phyloP scores from a whole-genome alignment of 2,113 vertebrate species.

The Gambusia holbrooki region DNA sequence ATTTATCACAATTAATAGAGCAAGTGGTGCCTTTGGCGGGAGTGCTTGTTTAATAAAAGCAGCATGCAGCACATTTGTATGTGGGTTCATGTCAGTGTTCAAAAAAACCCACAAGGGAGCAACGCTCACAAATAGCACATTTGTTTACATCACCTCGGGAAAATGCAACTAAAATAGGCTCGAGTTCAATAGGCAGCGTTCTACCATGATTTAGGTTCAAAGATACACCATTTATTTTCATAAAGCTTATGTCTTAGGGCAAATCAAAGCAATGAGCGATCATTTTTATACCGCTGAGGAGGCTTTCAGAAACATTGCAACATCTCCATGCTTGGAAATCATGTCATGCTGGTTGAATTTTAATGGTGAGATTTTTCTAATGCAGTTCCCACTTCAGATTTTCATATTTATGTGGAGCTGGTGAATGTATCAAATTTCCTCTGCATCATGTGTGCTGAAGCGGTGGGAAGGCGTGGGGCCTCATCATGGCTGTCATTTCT shows the following conservation, averaged over 20 bases:
- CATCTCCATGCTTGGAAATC: slow-evolving; percentile 32
- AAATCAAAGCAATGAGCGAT: slow-evolving; percentile 31
- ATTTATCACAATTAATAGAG: slow-evolving; percentile 39
- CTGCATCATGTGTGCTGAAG: slow-evolving; percentile 8
- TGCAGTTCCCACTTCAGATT: slow-evolving; percentile 19
- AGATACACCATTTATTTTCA: slow-evolving; percentile 46
- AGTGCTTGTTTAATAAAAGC: slow-evolving; percentile 33
- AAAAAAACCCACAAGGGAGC: slow-evolving; percentile 23
- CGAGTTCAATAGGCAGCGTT: slow-evolving; percentile 30
- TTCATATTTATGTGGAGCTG: slow-evolving; percentile 42
- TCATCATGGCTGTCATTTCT: slow-evolving; percentile 1
- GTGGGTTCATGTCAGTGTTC: slow-evolving; percentile 22
- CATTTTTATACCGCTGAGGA: slow-evolving; percentile 21
- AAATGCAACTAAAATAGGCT: slow-evolving; percentile 44
- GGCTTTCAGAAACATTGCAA: slow-evolving; percentile 37
- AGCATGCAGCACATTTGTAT: slow-evolving; percentile 15
- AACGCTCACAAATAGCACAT: slow-evolving; percentile 29
- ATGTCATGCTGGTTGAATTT: slow-evolving; percentile 37
- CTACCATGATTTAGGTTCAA: slow-evolving; percentile 36
- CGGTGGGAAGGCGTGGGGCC: not conserved
- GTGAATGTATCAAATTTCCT: slow-evolving; percentile 36
- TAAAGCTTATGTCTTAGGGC: slow-evolving; percentile 52
- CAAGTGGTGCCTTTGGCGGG: slow-evolving; percentile 47
- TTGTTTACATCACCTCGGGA: slow-evolving; percentile 58
- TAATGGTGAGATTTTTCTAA: slow-evolving; percentile 31